These are phyloP conservation scores for Pseudorasbora parva DNA, from an alignment of 2,113 vertebrate genomes.

Conservation along the genomic window DNA sequence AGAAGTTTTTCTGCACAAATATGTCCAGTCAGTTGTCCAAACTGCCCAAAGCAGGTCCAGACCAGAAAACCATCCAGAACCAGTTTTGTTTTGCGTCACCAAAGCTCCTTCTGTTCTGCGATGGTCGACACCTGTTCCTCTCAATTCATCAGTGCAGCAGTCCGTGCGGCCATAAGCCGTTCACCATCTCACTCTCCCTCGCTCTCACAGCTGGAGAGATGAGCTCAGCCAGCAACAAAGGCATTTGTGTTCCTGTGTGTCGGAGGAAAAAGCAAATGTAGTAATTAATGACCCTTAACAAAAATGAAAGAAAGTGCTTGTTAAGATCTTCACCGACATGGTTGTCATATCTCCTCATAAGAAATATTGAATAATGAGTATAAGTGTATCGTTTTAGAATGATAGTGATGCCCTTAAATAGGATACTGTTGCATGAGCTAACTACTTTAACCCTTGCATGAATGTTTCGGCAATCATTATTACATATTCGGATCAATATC, in stretches of 20 bases:
- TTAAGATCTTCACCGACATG: neutral
- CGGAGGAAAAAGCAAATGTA: constrained; percentile 42
- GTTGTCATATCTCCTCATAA: neutral
- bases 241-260: constrained; percentile 49
- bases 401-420: neutral
- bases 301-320: constrained; percentile 17
- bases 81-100: constrained; percentile 48
- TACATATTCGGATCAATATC: too few species aligned
- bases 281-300: constrained; percentile 41
- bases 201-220: constrained; percentile 36
- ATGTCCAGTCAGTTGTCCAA: neutral
- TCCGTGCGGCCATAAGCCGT: constrained; percentile 45
- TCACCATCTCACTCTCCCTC: constrained; percentile 26
- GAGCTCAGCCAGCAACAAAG: constrained; percentile 51
- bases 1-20: neutral
- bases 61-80: constrained; percentile 45
- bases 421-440: neutral
- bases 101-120: constrained; percentile 43
- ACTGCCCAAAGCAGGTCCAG: constrained; percentile 47
- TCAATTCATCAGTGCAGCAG: constrained; percentile 43
- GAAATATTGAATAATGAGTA: neutral
- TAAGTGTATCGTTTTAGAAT: neutral
- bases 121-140: constrained; percentile 52
- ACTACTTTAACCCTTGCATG: neutral
- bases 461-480: too few species aligned